A percentile compares a stretch with the other conserved stretches of the same genome.
These are phyloP conservation scores for Phoxinus dragarum DNA, from an alignment of 2,797 vertebrate genomes.

Conservation along the genomic window DNA sequence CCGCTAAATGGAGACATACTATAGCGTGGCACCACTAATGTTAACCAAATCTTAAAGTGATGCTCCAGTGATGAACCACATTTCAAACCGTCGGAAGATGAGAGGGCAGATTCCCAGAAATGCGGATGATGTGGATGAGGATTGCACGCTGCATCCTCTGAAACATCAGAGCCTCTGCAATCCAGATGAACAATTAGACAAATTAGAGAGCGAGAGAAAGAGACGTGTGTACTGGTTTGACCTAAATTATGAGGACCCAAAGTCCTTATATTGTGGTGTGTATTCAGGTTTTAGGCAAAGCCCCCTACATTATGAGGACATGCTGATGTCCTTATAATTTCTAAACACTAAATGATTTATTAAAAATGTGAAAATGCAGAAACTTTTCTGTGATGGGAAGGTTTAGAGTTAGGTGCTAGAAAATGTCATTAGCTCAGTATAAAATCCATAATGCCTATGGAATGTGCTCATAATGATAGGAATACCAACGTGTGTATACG, in stretches of 20 bases:
- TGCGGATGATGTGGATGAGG: slow-evolving; percentile 74
- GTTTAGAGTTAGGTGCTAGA: too few relatives aligned
- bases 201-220: slow-evolving; percentile 49
- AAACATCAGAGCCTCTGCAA: slow-evolving; percentile 73
- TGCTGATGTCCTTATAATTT: background rate
- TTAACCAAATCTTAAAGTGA: slow-evolving; percentile 33
- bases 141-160: slow-evolving; percentile 72
- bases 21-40: background rate
- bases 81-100: slow-evolving; percentile 73
- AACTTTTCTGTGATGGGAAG: too few relatives aligned
- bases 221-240: slow-evolving; percentile 5
- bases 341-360: background rate
- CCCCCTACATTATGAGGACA: background rate
- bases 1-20: slow-evolving; percentile 27
- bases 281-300: background rate
- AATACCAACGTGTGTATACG: too few relatives aligned
- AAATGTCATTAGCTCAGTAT: too few relatives aligned
- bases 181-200: slow-evolving; percentile 70
- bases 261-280: background rate
- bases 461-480: too few relatives aligned
- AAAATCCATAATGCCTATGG: too few relatives aligned
- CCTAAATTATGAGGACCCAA: background rate
- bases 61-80: slow-evolving; percentile 60
- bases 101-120: slow-evolving; percentile 62
- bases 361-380: background rate